Evolutionary conservation across 2,113 vertebrate genomes (phyloP).

Genomic region (Pseudopodoces humilis): DNA sequence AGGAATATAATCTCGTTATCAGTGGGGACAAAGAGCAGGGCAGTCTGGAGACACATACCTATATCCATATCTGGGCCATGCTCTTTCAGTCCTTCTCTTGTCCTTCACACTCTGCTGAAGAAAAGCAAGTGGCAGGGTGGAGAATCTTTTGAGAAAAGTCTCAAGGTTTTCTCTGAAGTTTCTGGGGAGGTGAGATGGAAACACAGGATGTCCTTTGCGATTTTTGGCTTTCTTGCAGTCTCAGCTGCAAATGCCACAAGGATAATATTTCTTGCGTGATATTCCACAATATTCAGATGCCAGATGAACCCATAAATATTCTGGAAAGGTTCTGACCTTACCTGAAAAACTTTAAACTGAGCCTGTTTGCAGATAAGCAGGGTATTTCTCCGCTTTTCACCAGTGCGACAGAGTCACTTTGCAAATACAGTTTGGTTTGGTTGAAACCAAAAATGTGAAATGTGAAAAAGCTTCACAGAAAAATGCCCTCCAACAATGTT

Average conservation of each 20-base stretch:
- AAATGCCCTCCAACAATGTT: fast-evolving
- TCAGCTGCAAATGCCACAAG: not conserved
- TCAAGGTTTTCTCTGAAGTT: not conserved
- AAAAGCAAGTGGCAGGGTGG: not conserved
- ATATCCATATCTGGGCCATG: not conserved
- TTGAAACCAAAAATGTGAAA: no score
- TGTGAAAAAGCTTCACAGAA: not conserved
- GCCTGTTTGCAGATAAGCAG: not conserved
- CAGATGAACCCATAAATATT: not conserved
- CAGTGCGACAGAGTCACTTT: not conserved
- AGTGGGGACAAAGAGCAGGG: not conserved
- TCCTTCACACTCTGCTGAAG: not conserved
- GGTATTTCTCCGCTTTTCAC: not conserved
- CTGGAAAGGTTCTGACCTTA: not conserved
- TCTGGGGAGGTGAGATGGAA: not conserved
- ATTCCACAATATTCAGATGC: not conserved
- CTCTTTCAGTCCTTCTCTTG: not conserved
- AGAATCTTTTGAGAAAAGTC: not conserved
- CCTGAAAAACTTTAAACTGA: not conserved
- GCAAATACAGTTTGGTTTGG: not conserved
- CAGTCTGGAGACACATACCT: not conserved
- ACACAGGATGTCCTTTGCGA: fast-evolving
- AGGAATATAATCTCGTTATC: not conserved
- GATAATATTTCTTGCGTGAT: not conserved
- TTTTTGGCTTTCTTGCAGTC: not conserved